Percentiles rank a stretch among this genome's conserved stretches.
Conservation (phyloP, 2,888 invertebrate genomes). For the Hofmannophila pseudospretella region DNA sequence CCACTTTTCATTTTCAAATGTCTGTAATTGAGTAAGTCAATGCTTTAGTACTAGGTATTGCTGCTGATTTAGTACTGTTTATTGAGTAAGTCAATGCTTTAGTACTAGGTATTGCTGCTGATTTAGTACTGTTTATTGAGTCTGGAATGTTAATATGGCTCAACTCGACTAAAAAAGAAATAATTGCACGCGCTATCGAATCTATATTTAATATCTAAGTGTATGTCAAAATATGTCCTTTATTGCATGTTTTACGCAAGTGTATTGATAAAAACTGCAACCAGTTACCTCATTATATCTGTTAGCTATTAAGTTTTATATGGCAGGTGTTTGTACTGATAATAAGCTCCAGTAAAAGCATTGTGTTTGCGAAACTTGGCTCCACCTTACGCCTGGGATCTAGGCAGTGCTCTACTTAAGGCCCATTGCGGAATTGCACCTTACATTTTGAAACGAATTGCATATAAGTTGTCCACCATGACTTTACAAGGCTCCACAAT, state of each 20-base stretch:
- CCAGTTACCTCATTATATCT: not conserved
- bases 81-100: constrained; percentile 1
- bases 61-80: too few species aligned
- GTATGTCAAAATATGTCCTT: not conserved
- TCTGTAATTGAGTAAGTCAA: constrained; percentile 1
- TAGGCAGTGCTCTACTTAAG: constrained; percentile 21
- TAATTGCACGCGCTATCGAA: constrained; percentile 5
- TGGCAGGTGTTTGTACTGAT: too few species aligned
- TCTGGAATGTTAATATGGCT: constrained; percentile 1
- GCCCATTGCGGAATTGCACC: constrained; percentile 18
- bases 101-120: too few species aligned
- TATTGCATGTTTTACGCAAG: constrained; percentile 4
- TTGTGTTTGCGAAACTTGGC: constrained; percentile 14
- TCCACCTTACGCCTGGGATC: constrained; percentile 4
- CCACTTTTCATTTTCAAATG: not conserved
- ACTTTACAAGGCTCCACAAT: not conserved
- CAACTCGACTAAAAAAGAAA: not conserved
- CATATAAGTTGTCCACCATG: constrained; percentile 1
- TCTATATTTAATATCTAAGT: not conserved
- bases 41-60: too few species aligned
- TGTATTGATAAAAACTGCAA: not conserved
- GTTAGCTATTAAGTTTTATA: too few species aligned
- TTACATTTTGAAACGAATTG: constrained; percentile 15
- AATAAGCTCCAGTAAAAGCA: constrained; percentile 8
- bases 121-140: too few species aligned